These are phyloP conservation scores for Nasonia oneida DNA, from an alignment of 2,888 invertebrate genomes.

Conservation along the genomic window DNA sequence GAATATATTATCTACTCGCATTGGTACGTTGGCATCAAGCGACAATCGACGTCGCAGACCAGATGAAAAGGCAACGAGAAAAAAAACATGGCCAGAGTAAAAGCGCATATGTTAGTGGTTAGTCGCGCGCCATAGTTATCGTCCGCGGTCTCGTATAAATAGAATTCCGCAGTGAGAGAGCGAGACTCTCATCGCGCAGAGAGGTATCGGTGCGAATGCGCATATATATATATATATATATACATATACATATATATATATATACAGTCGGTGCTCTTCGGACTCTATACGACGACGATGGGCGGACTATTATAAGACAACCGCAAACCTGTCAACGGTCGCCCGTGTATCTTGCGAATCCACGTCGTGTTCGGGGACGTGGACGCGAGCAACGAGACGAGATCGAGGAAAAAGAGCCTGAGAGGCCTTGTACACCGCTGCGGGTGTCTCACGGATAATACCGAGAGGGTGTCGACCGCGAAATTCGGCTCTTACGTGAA, in stretches of 20 bases:
- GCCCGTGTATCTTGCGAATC: constrained; percentile 28
- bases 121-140: constrained; percentile 38
- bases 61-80: not conserved
- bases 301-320: constrained; percentile 76
- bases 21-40: too few relatives aligned
- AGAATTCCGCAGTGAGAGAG: not conserved
- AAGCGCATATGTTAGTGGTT: constrained; percentile 47
- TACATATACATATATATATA: not conserved
- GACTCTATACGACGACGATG: constrained; percentile 32
- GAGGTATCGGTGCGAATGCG: constrained; percentile 49
- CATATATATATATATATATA: not conserved
- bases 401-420: constrained; percentile 39
- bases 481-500: constrained; percentile 70
- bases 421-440: not conserved
- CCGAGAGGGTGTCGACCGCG: constrained; percentile 67
- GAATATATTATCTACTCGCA: too few relatives aligned
- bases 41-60: not conserved
- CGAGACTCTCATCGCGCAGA: constrained; percentile 36
- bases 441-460: not conserved
- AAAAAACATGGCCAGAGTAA: not conserved
- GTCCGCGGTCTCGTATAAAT: constrained; percentile 44
- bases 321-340: constrained; percentile 77
- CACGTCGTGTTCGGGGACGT: constrained; percentile 18
- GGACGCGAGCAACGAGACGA: constrained; percentile 37
- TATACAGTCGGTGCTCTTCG: not conserved